Percentiles rank a stretch among this genome's conserved stretches.
Evolutionary conservation across 2,113 vertebrate species (phyloP).

Genomic region (Heteronetta atricapilla): DNA sequence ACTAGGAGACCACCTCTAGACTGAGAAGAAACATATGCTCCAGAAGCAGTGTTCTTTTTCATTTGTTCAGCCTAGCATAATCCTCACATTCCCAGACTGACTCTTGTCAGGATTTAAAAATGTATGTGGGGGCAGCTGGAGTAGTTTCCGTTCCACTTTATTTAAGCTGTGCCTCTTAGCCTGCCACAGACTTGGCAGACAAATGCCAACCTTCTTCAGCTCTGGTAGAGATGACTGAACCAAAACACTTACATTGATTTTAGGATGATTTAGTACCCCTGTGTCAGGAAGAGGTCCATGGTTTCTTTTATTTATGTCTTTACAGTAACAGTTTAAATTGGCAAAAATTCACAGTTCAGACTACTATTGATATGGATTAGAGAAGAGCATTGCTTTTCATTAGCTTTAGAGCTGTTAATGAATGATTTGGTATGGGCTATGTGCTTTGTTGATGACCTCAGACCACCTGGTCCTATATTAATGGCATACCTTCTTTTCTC

Average conservation of each 20-base stretch:
- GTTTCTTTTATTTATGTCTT: background rate
- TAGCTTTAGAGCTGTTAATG: background rate
- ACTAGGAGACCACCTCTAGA: constrained; percentile 42
- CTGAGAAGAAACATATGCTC: constrained; percentile 55
- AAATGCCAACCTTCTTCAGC: constrained; percentile 44
- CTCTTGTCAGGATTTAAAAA: constrained; percentile 53
- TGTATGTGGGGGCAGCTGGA: constrained; percentile 41
- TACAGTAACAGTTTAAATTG: background rate
- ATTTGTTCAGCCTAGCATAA: constrained; percentile 45
- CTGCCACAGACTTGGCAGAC: constrained; percentile 40
- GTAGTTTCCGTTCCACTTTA: constrained; percentile 56
- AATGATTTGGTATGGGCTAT: background rate
- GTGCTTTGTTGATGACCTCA: background rate
- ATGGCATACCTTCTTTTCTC: background rate
- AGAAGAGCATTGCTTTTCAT: background rate
- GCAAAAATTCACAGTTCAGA: background rate
- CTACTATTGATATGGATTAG: constrained; percentile 1
- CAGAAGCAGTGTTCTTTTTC: constrained; percentile 41
- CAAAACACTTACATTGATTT: constrained; percentile 15
- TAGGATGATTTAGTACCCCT: background rate
- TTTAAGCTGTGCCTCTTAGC: constrained; percentile 30
- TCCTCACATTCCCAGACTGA: constrained; percentile 58
- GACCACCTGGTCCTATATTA: background rate
- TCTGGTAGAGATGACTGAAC: background rate
- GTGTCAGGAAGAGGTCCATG: background rate